phyloP scores from a whole-genome alignment of 2,113 vertebrate genomes.

The Myotis yumanensis region DNA sequence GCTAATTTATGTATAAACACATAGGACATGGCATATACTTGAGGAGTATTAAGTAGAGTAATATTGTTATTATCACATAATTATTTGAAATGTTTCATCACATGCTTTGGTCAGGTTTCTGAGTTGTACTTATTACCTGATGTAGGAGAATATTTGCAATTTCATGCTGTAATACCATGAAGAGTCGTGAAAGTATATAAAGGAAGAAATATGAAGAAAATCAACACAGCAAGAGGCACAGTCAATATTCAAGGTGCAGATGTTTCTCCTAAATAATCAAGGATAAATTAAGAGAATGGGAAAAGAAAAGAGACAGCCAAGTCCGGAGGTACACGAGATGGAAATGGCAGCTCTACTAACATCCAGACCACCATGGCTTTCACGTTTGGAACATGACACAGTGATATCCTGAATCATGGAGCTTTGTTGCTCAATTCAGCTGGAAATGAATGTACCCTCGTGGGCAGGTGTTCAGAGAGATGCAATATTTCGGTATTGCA shows the following conservation, averaged over 20 bases:
- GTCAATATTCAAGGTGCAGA: background rate
- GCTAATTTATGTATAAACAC: background rate
- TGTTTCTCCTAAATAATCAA: background rate
- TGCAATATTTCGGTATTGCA: background rate
- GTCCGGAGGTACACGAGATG: rapidly evolving
- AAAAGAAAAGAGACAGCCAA: background rate
- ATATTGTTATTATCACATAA: background rate
- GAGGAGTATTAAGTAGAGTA: background rate
- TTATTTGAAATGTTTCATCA: background rate
- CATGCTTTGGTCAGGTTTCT: background rate
- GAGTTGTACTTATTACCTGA: background rate
- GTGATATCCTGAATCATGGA: too few species aligned
- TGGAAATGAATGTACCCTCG: background rate
- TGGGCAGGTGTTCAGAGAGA: background rate
- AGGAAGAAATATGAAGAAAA: background rate
- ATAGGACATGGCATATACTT: background rate
- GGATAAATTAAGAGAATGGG: background rate
- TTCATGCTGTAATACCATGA: background rate
- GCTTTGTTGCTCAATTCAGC: background rate
- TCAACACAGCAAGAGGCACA: background rate
- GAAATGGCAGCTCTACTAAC: background rate
- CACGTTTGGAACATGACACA: background rate
- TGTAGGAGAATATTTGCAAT: background rate
- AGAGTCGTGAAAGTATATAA: background rate
- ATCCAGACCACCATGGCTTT: background rate